Evolutionary conservation across 2,888 invertebrate genomes (phyloP).

Genomic region (Philereme vetulata): DNA sequence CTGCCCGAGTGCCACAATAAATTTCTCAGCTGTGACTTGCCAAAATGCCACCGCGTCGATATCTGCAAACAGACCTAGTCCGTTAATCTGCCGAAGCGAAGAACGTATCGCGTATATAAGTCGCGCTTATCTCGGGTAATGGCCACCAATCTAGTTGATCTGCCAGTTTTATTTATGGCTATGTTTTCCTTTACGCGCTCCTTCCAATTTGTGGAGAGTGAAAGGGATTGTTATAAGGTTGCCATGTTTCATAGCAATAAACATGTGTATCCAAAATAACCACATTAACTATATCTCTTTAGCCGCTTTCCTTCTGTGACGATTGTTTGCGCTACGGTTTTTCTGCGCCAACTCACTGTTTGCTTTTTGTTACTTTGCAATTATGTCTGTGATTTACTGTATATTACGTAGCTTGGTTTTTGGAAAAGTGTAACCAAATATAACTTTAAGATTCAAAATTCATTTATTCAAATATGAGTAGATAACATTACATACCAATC

Average conservation of each 20-base stretch:
- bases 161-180: constrained; percentile 82
- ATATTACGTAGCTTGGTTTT: neutral
- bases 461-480: no score
- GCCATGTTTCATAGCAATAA: constrained; percentile 82
- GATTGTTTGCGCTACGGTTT: constrained; percentile 8
- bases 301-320: constrained; percentile 46
- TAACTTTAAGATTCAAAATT: no score
- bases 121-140: constrained; percentile 80
- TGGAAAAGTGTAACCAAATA: neutral
- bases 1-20: constrained; percentile 77
- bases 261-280: constrained; percentile 82
- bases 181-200: constrained; percentile 83
- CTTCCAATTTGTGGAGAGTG: constrained; percentile 83
- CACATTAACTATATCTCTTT: constrained; percentile 73
- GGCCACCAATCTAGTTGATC: constrained; percentile 83
- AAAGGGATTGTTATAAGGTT: constrained; percentile 82
- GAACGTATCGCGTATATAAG: constrained; percentile 78
- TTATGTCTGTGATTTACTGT: neutral
- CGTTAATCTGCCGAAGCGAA: constrained; percentile 78
- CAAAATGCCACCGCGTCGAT: constrained; percentile 78
- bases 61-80: constrained; percentile 79
- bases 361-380: neutral
- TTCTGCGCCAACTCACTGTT: neutral
- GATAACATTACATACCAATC: no score
- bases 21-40: constrained; percentile 75